These are phyloP conservation scores for Drosophila sulfurigaster DNA, from an alignment of 1,140 invertebrate species.

Conservation along the genomic window DNA sequence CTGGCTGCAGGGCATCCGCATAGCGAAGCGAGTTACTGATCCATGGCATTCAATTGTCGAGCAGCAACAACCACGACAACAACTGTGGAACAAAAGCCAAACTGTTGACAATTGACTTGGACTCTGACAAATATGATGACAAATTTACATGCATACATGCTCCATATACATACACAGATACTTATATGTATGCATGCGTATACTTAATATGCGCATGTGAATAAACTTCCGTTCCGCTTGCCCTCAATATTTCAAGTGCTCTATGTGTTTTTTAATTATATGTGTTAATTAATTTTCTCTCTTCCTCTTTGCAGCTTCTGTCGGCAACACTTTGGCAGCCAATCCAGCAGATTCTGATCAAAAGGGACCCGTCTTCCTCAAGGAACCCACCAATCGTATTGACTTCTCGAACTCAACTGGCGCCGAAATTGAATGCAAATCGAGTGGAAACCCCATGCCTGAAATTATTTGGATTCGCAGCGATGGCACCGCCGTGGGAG, in stretches of 20 bases:
- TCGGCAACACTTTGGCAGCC: slow-evolving; percentile 56
- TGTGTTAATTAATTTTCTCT: slow-evolving; percentile 9
- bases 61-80: slow-evolving; percentile 20
- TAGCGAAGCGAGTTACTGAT: slow-evolving; percentile 70
- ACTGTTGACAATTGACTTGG: slow-evolving; percentile 59
- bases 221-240: slow-evolving; percentile 38
- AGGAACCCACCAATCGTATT: slow-evolving; percentile 95
- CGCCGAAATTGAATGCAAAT: slow-evolving; percentile 95
- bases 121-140: slow-evolving; percentile 61
- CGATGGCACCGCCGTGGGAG: slow-evolving; percentile 94
- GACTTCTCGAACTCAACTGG: slow-evolving; percentile 98
- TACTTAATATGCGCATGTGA: slow-evolving; percentile 4
- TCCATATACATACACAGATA: not conserved
- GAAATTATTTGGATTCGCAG: slow-evolving; percentile 96
- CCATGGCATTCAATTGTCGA: slow-evolving; percentile 75
- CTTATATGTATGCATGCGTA: not conserved
- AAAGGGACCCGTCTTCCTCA: slow-evolving; percentile 94
- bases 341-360: slow-evolving; percentile 82
- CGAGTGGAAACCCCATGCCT: slow-evolving; percentile 94
- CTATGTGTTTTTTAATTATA: slow-evolving; percentile 44
- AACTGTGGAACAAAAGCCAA: slow-evolving; percentile 56
- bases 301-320: slow-evolving; percentile 43
- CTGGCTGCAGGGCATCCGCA: slow-evolving; percentile 15
- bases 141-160: slow-evolving; percentile 15
- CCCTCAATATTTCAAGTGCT: slow-evolving; percentile 36